Percentiles rank a stretch among this genome's conserved stretches.
phyloP scores from a whole-genome alignment of 2,797 vertebrate species.

The Pogonophryne albipinna region DNA sequence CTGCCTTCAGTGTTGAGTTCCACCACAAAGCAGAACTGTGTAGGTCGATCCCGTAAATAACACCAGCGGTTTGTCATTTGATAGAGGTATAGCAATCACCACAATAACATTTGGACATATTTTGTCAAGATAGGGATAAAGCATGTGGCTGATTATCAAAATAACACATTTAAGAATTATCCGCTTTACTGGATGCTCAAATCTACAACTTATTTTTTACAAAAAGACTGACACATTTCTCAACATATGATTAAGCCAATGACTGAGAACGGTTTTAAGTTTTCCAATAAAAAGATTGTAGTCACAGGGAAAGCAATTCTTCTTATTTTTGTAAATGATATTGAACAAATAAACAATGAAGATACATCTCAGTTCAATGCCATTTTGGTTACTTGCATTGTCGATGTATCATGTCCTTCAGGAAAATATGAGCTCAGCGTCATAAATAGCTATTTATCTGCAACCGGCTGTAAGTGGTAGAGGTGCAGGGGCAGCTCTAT shows the following conservation, averaged over 20 bases:
- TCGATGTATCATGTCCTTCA: conserved; percentile 20
- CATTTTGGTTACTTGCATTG: conserved; percentile 8
- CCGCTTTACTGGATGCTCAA: not conserved
- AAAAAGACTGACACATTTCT: conserved; percentile 9
- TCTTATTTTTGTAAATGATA: not conserved
- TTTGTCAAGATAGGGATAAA: conserved; percentile 65
- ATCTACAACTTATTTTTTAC: not conserved
- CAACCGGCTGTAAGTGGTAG: conserved; percentile 50
- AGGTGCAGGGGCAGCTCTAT: conserved; percentile 63
- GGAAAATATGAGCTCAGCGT: conserved; percentile 51
- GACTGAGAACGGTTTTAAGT: not conserved
- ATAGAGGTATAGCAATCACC: conserved; percentile 35
- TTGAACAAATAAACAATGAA: not conserved
- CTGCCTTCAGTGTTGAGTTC: conserved; percentile 41
- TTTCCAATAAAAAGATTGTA: not conserved
- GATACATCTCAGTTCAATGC: not conserved
- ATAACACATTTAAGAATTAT: conserved; percentile 40
- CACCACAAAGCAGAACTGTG: conserved; percentile 57
- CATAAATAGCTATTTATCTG: conserved; percentile 72
- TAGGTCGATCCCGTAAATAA: conserved; percentile 63
- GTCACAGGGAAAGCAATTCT: not conserved
- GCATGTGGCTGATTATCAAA: conserved; percentile 49
- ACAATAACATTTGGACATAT: conserved; percentile 76
- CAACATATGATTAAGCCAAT: not conserved
- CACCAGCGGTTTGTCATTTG: conserved; percentile 56